Percentiles rank a stretch among this genome's conserved stretches.
Evolutionary conservation across 2,888 invertebrate species (phyloP).

Genomic region (Cerastis leucographa): DNA sequence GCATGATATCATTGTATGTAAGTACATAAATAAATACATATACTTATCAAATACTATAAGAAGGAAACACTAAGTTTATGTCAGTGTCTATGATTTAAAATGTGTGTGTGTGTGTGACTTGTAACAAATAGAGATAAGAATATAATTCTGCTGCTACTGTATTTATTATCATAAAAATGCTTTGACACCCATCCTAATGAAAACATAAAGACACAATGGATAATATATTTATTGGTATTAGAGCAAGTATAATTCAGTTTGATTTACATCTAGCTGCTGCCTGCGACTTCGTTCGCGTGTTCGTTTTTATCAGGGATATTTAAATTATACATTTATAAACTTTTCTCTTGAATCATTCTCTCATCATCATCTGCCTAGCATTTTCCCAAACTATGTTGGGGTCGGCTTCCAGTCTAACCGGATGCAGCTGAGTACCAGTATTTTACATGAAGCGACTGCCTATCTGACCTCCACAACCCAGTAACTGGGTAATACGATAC

Average conservation of each 20-base stretch:
- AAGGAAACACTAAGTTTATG: neutral
- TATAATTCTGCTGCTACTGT: constrained; percentile 27
- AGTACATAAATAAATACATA: neutral
- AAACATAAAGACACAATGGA: constrained; percentile 12
- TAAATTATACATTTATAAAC: too few species aligned
- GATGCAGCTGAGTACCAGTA: too few species aligned
- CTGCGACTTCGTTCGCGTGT: too few species aligned
- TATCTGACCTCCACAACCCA: too few species aligned
- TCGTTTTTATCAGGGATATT: too few species aligned
- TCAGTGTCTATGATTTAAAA: constrained; percentile 8
- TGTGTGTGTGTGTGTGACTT: constrained; percentile 4
- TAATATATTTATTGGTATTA: constrained; percentile 12
- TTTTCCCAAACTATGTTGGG: too few species aligned
- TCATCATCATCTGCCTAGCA: too few species aligned
- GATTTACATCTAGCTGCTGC: neutral
- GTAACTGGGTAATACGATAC: too few species aligned
- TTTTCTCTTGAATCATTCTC: too few species aligned
- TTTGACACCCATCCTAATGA: constrained; percentile 19
- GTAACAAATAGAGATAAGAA: too few species aligned
- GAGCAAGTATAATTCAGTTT: constrained; percentile 16
- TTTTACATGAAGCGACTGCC: too few species aligned
- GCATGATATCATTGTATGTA: constrained; percentile 45
- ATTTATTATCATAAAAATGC: constrained; percentile 46
- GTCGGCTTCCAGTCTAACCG: too few species aligned
- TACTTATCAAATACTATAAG: constrained; percentile 38